Conservation (phyloP, 2,113 vertebrate species). For the Poecilia latipinna region DNA sequence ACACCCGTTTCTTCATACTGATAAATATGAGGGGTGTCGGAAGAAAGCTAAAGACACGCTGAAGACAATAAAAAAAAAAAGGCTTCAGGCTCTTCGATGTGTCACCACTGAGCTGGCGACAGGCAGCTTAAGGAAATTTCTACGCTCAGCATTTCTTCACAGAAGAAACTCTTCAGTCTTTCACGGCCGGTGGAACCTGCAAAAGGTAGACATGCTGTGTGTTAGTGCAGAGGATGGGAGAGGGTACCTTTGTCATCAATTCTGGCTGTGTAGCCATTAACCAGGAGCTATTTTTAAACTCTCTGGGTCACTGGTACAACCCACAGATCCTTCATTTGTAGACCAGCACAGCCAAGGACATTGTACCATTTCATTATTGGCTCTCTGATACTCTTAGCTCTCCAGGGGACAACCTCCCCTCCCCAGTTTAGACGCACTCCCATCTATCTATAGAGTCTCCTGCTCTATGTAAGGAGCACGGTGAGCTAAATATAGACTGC, state of each 20-base stretch:
- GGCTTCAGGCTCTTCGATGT: conserved; percentile 69
- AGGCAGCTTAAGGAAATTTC: conserved; percentile 47
- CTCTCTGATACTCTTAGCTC: conserved; percentile 4
- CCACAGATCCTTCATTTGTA: conserved; percentile 6
- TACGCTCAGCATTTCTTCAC: conserved; percentile 89
- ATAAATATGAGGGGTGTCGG: conserved; percentile 64
- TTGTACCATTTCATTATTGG: conserved; percentile 44
- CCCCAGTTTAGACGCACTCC: conserved; percentile 28
- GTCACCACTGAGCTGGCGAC: conserved; percentile 64
- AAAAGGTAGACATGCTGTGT: conserved; percentile 25
- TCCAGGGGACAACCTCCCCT: conserved; percentile 42
- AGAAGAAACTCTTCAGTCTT: conserved; percentile 89
- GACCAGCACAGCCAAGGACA: conserved; percentile 57
- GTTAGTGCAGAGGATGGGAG: conserved; percentile 4
- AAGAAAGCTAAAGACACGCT: conserved; percentile 69
- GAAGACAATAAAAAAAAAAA: conserved; percentile 47
- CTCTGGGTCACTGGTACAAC: conserved; percentile 56
- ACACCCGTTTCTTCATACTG: conserved; percentile 39
- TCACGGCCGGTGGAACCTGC: conserved; percentile 98
- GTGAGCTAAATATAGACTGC: conserved; percentile 70
- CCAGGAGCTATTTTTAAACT: conserved; percentile 67
- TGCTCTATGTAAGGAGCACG: conserved; percentile 21
- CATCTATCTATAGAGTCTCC: conserved; percentile 71
- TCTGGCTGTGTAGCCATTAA: conserved; percentile 43
- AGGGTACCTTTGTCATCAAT: conserved; percentile 47